These are phyloP conservation scores for Fregata magnificens DNA, from an alignment of 2,113 vertebrate species.

Conservation along the genomic window DNA sequence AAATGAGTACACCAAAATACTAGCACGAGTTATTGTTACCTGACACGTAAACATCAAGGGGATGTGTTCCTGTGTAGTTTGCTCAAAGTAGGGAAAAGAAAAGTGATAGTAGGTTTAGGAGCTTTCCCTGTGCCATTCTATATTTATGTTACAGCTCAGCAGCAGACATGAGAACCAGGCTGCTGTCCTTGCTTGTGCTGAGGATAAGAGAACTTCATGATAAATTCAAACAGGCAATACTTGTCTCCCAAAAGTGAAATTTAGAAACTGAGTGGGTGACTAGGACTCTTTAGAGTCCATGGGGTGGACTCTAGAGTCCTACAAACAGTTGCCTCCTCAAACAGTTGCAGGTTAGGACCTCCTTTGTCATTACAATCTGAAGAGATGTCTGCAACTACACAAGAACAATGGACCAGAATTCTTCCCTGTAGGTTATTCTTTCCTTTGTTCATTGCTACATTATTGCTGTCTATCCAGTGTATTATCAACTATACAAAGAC, in stretches of 20 bases:
- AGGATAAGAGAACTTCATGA: not conserved
- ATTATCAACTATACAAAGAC: not conserved
- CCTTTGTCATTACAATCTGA: not conserved
- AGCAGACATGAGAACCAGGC: not conserved
- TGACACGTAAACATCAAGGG: not conserved
- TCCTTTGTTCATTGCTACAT: not conserved
- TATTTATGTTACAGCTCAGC: not conserved
- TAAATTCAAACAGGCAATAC: not conserved
- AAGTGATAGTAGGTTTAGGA: not conserved
- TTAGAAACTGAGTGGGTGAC: not conserved
- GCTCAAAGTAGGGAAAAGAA: not conserved
- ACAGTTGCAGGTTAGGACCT: not conserved
- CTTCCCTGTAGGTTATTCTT: not conserved
- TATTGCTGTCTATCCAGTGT: not conserved
- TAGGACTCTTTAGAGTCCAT: not conserved
- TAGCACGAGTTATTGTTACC: not conserved
- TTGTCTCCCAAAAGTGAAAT: not conserved
- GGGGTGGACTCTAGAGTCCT: not conserved
- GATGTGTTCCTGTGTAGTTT: not conserved
- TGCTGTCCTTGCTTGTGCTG: not conserved
- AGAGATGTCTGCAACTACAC: not conserved
- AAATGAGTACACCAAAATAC: not conserved
- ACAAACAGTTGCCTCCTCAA: not conserved
- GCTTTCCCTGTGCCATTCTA: not conserved
- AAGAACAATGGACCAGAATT: not conserved